Conservation (phyloP, 1,140 invertebrate species). For the Apis florea region DNA sequence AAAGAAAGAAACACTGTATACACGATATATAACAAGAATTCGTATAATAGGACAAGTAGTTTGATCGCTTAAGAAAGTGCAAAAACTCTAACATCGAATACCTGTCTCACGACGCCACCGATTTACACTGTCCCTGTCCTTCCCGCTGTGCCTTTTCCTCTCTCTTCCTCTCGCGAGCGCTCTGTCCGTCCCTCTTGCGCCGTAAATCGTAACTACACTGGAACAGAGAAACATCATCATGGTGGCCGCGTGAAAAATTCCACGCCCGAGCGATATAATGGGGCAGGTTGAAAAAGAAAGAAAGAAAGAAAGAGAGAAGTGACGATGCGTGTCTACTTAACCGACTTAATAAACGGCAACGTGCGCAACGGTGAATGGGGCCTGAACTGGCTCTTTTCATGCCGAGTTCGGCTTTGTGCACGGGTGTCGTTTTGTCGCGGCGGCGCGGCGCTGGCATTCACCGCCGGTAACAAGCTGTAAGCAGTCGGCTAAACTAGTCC, state of each 20-base stretch:
- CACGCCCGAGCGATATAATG: not conserved
- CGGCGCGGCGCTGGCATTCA: conserved; percentile 53
- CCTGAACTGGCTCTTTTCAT: conserved; percentile 45
- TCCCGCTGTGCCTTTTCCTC: conserved; percentile 4
- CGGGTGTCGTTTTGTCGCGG: conserved; percentile 50
- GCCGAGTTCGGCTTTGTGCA: conserved; percentile 33
- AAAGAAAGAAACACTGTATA: no score
- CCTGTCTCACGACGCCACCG: conserved; percentile 56
- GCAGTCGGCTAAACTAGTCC: conserved; percentile 59
- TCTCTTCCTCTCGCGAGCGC: not conserved
- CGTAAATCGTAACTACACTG: conserved; percentile 51
- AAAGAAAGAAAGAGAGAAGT: conserved; percentile 1
- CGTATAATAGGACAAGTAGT: no score
- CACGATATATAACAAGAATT: no score
- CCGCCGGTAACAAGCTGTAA: conserved; percentile 54
- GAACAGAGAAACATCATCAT: conserved; percentile 35
- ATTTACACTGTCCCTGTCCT: conserved; percentile 52
- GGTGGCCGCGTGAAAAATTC: not conserved
- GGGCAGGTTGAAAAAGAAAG: not conserved
- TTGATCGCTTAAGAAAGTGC: not conserved
- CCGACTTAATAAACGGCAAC: conserved; percentile 41
- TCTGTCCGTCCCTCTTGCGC: conserved; percentile 1
- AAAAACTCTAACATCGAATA: conserved; percentile 36
- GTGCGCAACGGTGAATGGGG: conserved; percentile 26
- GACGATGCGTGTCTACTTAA: conserved; percentile 32